Evolutionary conservation across 2,797 vertebrate species (phyloP), one percentile per base, ranked within the genome.

Genomic region (Chaenodraco wilsoni): DNA sequence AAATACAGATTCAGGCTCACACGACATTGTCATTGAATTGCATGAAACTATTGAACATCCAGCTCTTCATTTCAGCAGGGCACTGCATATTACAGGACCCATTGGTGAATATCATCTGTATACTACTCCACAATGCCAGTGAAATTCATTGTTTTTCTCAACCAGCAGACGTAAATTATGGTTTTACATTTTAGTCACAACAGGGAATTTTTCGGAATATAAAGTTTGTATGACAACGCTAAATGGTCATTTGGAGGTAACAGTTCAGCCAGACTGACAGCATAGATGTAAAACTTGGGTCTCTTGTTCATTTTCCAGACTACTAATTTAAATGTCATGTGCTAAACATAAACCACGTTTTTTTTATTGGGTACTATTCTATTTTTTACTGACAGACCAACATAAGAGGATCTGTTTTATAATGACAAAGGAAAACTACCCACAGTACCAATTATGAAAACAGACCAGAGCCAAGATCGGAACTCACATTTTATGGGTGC

Each of bases 391-490:
- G 74, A 62, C 17, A 68, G 56, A 78, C 41, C 61, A 81, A 81
- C 79, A 66, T 19, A 50, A 66, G 56, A 15, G 43, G 69, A 79
- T 76, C 41, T 59, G 48, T 44, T 67, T 74, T 84, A 60, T 61
- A 83, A 85, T 74, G 84, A 84, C 77, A 86, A 82, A 37, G 69
- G 69, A 81, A 84, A 88, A 87, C 48, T 11, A 81, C 55, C 70
- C 72, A 70, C 43, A 77, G 68, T 71, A 15, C 80, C 82, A 70
- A 75, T 85, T 85, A 69, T 27, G 75, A 80, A 88, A 79, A 74
- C 65, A 81, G 66, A 77, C 13, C 73, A 33, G 72, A 68, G 65
- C 75, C 68, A 73, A 61, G 59, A 73, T 66, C 70, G 37, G 69
- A 62, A 84, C 65, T 79, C 63, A 56, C 72, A 49, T 69, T 86